Evolutionary conservation across 2,888 invertebrate species (phyloP), one percentile per base, ranked within the genome.

Genomic region (Laspeyria flexula): DNA sequence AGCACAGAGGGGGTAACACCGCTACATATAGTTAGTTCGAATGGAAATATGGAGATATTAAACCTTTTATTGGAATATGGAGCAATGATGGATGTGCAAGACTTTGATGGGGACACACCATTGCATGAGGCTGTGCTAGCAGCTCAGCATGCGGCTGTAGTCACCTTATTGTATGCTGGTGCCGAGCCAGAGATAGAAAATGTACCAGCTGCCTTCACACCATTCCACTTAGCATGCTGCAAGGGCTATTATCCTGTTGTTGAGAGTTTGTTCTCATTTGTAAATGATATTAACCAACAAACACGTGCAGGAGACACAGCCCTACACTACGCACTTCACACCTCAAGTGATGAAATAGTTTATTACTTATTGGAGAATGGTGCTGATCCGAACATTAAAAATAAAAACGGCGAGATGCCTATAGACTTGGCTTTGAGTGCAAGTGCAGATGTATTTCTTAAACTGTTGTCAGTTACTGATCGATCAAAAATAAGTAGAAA

Each of bases 21-120:
- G 0, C 58, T 93, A 29, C 93, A 93, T 59, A 71, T 92, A 34
- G 86, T 79, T 7, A 81, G 87, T 65, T 69, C 78, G 10, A 88
- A 88, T 61, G 93, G 92, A 3, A 79, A 84, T 60, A 61, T 82
- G 27, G 85, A 89, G 37, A 71, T 86, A 13, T 81, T 89, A 12
- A 83, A 90, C 45, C 53, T 90, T 13, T 70, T 93, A 27, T 65
- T 93, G 53, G 73, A 89, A 10, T 81, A 89, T 73, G 88, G 87
- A 18, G 90, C 92, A 9, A 76, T 84, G 12, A 66, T 91, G 46
- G 76, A 92, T 71, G 84, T 86, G 3, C 87, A 87, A 65, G 93
- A 93, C 61, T 91, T 87, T 76, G 92, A 93, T 72, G 91, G 92
- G 11, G 92, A 93, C 40, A 91, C 92, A 25, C 88, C 93, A 5